Conservation (phyloP, 2,797 vertebrate species). For the Alosa sapidissima region DNA sequence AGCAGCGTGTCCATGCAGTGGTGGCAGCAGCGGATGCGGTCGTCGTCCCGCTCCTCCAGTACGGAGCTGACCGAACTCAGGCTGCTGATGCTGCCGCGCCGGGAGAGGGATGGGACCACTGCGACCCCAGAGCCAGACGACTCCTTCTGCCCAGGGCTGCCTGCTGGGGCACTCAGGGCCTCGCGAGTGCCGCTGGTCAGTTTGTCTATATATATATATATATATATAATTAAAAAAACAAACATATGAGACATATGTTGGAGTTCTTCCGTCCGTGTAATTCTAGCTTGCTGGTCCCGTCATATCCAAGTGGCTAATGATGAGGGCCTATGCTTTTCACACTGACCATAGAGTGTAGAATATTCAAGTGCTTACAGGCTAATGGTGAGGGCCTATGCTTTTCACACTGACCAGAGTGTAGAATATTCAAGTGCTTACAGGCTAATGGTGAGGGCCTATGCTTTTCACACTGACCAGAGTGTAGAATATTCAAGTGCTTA, state of each 20-base stretch:
- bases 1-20: slow-evolving; percentile 93
- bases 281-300: neutral
- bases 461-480: too few species aligned
- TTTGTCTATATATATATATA: slow-evolving; percentile 83
- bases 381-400: neutral
- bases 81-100: slow-evolving; percentile 92
- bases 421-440: slow-evolving; percentile 61
- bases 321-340: neutral
- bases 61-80: slow-evolving; percentile 91
- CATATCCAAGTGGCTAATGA: neutral
- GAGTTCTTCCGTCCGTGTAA: neutral
- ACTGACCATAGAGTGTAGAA: too few species aligned
- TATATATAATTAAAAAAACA: slow-evolving; percentile 10
- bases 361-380: slow-evolving; percentile 61
- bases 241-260: neutral
- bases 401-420: too few species aligned
- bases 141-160: slow-evolving; percentile 80
- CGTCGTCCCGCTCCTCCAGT: slow-evolving; percentile 94
- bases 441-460: neutral
- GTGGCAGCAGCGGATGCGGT: slow-evolving; percentile 89
- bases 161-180: slow-evolving; percentile 76
- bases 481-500: slow-evolving; percentile 61
- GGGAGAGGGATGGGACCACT: slow-evolving; percentile 77
- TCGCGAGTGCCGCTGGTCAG: slow-evolving; percentile 89
- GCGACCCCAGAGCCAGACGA: slow-evolving; percentile 64